Evolutionary conservation across 1,140 invertebrate species (phyloP), one percentile per base, ranked within the genome.

Genomic region (Brachionus rubens): DNA sequence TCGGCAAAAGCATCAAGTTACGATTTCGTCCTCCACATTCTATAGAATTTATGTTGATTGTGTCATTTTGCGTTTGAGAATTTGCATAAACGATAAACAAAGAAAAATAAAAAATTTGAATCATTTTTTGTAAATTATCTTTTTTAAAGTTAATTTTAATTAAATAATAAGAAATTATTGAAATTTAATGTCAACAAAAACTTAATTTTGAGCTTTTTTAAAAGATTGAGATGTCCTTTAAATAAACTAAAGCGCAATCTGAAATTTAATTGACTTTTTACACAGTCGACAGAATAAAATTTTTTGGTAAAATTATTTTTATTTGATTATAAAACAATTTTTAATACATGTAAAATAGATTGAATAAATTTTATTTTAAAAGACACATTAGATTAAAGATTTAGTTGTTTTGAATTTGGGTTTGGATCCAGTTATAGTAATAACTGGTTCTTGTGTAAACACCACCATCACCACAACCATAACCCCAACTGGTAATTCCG

Each of bases 401-500:
- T 36, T 36, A 36, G 33, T 5, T 5, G 33, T 3, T 9, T 36
- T 36, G 33, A 9, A 36, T 36, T 36, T 36, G 3, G 4, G 4
- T 9, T 9, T 5, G 9, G 30, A 76, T 76, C 75, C 75, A 76
- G 12, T 59, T 19, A 10, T 46, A 62, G 36, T 48, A 76, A 16
- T 36, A 40, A 14, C 48, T 54, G 19, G 28, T 36, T 62, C 56
- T 46, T 0, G 75, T 76, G 46, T 76, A 76, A 9, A 76, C 75
- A 76, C 75, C 75, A 16, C 75, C 75, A 62, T 76, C 41, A 26
- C 75, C 75, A 50, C 75, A 76, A 12, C 56, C 75, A 33, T 16
- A 40, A 47, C 75, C 75, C 75, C 75, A 76, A 24, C 47, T 52
- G 24, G 56, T 65, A 41, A 76, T 47, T 30, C 75, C 75, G 21